phyloP scores from a whole-genome alignment of 2,797 vertebrate genomes.

The Paramormyrops hopkinsi region DNA sequence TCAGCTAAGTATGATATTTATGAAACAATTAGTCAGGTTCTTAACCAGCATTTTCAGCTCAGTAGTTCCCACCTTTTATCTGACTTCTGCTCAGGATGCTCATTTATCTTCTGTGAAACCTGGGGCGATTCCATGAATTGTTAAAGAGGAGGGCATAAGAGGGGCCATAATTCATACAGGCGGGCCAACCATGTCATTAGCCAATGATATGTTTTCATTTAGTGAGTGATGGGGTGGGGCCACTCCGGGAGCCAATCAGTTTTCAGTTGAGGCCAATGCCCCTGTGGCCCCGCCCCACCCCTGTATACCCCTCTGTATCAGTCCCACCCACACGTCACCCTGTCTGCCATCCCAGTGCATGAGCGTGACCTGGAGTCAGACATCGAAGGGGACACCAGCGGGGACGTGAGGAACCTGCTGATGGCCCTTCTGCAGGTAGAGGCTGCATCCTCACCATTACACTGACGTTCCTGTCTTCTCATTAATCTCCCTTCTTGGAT shows the following conservation, averaged over 20 bases:
- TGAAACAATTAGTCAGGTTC: background rate
- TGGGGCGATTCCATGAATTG: background rate
- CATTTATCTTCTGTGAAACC: background rate
- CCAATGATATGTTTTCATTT: background rate
- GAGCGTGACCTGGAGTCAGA: slow-evolving; percentile 76
- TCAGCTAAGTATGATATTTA: background rate
- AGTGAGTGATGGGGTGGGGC: background rate
- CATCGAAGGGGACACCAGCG: slow-evolving; percentile 81
- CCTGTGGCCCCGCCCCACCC: background rate
- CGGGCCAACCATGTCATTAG: background rate
- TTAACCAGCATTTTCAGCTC: background rate
- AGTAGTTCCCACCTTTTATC: slow-evolving; percentile 1
- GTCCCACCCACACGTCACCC: background rate
- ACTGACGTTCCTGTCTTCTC: background rate
- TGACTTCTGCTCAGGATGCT: background rate
- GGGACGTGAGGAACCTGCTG: slow-evolving; percentile 74
- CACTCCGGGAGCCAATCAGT: background rate
- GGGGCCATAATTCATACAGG: background rate
- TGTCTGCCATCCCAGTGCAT: slow-evolving; percentile 63
- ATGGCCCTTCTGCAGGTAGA: slow-evolving; percentile 74
- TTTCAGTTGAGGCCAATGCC: background rate
- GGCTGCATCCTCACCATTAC: background rate
- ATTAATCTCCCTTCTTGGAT: background rate
- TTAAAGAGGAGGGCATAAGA: background rate
- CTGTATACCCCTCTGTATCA: background rate